phyloP scores from a whole-genome alignment of 1,140 invertebrate species.

The Plodia interpunctella region DNA sequence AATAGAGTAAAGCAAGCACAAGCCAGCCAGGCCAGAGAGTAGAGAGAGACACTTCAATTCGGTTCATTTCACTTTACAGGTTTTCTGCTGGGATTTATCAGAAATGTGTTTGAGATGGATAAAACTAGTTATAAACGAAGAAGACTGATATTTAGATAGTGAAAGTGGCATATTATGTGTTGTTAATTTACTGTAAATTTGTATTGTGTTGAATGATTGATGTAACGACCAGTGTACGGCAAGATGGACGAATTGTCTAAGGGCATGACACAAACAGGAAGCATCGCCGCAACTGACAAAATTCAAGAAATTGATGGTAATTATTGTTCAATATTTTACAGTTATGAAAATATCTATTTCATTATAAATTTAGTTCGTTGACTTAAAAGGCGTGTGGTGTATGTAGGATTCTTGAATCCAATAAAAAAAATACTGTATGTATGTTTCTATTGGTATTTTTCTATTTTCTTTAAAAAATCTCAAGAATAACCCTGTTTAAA shows the following conservation, averaged over 20 bases:
- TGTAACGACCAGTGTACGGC: constrained; percentile 69
- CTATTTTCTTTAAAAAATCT: no score
- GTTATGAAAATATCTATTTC: no score
- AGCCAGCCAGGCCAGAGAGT: background rate
- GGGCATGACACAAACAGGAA: constrained; percentile 76
- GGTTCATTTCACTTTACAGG: constrained; percentile 14
- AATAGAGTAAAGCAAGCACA: no score
- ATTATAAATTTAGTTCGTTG: no score
- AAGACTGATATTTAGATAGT: constrained; percentile 49
- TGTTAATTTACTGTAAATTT: constrained; percentile 42
- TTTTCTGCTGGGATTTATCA: constrained; percentile 50
- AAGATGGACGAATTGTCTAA: constrained; percentile 77
- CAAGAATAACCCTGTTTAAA: no score
- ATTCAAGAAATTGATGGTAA: constrained; percentile 70
- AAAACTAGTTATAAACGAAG: constrained; percentile 49
- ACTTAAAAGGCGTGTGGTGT: no score
- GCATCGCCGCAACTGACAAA: constrained; percentile 70
- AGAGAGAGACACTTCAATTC: constrained; percentile 26
- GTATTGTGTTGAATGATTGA: constrained; percentile 66
- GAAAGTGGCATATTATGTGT: constrained; percentile 42
- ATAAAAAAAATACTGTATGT: no score
- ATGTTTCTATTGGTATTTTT: no score
- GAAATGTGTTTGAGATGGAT: constrained; percentile 65
- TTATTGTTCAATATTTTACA: constrained; percentile 26
- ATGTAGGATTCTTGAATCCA: no score